These are phyloP conservation scores for Oostethus manadensis DNA, from an alignment of 2,113 vertebrate genomes.

Conservation along the genomic window DNA sequence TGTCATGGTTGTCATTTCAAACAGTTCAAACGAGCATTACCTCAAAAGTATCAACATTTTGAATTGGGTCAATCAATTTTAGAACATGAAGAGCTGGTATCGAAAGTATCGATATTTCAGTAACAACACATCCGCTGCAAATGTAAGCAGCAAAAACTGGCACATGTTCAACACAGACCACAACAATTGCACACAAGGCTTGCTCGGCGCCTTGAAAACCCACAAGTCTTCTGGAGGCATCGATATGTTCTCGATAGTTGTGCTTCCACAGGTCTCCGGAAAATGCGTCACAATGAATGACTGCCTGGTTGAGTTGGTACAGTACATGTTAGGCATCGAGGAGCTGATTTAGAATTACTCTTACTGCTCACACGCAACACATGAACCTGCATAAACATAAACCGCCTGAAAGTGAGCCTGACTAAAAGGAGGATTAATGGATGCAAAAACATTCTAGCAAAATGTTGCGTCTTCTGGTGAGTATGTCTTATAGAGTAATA, in stretches of 20 bases:
- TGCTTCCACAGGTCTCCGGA: background rate
- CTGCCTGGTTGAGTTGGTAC: background rate
- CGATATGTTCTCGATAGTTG: too few relatives aligned
- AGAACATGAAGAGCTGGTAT: too few relatives aligned
- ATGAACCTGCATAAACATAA: background rate
- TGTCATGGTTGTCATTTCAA: too few relatives aligned
- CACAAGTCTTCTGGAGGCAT: background rate
- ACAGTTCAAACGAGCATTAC: too few relatives aligned
- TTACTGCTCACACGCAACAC: background rate
- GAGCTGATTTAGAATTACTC: too few relatives aligned
- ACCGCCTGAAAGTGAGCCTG: background rate
- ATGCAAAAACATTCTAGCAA: background rate
- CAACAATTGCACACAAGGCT: background rate
- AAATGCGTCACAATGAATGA: background rate
- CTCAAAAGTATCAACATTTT: too few relatives aligned
- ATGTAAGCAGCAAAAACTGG: background rate
- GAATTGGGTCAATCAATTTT: too few relatives aligned
- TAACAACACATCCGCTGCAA: too few relatives aligned
- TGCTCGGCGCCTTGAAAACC: background rate
- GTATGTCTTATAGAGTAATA: background rate
- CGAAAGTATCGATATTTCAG: too few relatives aligned
- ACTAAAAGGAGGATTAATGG: background rate
- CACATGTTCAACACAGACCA: background rate
- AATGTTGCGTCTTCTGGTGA: background rate
- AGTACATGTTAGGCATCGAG: background rate